Base-by-base conservation (phyloP, 2,113 vertebrate species). In the Nansenia antarctica region DNA sequence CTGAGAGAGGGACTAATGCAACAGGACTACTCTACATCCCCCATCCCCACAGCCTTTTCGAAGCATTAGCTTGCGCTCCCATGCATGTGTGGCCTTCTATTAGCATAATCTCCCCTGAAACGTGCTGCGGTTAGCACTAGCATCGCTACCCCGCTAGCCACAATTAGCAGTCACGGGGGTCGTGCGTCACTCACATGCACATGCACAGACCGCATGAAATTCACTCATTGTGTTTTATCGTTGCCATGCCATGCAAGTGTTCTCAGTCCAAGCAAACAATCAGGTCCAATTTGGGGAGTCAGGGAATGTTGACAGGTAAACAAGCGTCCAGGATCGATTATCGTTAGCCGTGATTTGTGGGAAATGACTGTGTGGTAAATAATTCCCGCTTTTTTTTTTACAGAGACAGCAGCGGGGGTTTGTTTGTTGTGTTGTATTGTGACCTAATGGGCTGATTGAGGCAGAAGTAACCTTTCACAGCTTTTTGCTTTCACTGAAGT, bases 71-170 rank as follows among this genome's bases (percentile, higher is more conserved):
- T 27, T 18, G 34, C 27, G 62, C 53, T 54, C 32, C 42, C 42
- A 58, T 52, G 63, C 57, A 70, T 34, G 42, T 22, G n/a, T n/a
- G n/a, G n/a, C n/a, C n/a, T n/a, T 27, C 18, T 35, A 32, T 75
- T 53, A 60, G 14, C 31, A 54, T 39, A 59, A 59, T 65, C 18
- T 64, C 24, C n/a, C 22, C 37, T 65, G 52, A 65, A 77, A 75
- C 72, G 12, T 63, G 24, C 49, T 65, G 53, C 69, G 59, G 45
- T 54, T 32, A 15, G 53, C 69, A 63, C 22, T 22, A 65, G 26
- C 59, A 67, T 18, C 47, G 24, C 14, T 54, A 57, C 29, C 5
- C 8, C 22, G 8, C 5, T 30, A 20, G 29, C 37, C 31, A 53
- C 4, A 27, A 57, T n/a, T 60, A 1, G 18, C 69, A n/a, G n/a